phyloP scores from a whole-genome alignment of 1,140 invertebrate species.

The Cryptotermes secundus region DNA sequence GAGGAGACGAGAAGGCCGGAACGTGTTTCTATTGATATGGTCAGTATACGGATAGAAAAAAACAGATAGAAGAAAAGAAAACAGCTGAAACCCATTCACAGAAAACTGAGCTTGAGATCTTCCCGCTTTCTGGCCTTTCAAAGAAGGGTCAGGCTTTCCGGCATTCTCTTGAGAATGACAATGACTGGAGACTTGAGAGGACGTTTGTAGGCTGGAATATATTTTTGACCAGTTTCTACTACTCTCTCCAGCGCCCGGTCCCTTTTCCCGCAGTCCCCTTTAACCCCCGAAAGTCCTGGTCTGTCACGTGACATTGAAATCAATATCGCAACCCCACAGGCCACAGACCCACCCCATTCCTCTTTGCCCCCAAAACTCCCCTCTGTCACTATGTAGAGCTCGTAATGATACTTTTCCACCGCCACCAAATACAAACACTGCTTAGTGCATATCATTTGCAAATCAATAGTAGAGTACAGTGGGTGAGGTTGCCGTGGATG shows the following conservation, averaged over 20 bases:
- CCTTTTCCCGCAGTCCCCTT: not conserved
- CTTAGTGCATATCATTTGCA: slow-evolving; percentile 16
- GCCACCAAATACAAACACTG: slow-evolving; percentile 10
- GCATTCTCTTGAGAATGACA: not conserved
- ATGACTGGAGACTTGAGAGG: not conserved
- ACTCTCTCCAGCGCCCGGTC: not conserved
- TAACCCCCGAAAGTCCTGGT: slow-evolving; percentile 1
- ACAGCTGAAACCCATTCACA: not conserved
- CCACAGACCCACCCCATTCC: not conserved
- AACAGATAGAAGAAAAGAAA: not conserved
- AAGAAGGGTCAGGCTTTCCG: not conserved
- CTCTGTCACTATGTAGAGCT: not conserved
- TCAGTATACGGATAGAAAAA: too few relatives aligned
- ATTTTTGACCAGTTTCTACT: not conserved
- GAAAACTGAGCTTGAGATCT: not conserved
- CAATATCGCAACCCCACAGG: not conserved
- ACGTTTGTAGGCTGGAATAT: not conserved
- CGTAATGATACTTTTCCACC: not conserved
- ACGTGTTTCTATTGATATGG: too few relatives aligned
- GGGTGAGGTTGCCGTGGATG: not conserved
- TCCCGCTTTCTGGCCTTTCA: not conserved
- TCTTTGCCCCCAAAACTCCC: not conserved
- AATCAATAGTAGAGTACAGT: not conserved
- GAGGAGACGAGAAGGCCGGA: too few relatives aligned
- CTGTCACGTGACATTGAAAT: slow-evolving; percentile 15